Conservation (phyloP, 2,797 vertebrate species). For the Hylomyscus alleni region DNA sequence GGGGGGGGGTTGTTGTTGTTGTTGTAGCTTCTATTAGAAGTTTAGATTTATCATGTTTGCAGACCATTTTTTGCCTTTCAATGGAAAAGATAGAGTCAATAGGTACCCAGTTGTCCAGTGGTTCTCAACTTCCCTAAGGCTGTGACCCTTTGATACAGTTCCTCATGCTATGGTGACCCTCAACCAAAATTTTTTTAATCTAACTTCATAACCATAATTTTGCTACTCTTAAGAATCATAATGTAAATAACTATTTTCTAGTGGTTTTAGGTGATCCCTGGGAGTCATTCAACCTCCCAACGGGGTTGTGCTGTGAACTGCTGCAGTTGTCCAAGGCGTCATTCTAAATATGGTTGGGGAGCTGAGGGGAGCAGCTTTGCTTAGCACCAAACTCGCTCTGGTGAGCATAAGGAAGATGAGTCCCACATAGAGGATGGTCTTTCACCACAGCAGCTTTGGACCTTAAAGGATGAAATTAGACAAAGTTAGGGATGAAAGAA, state of each 20-base stretch:
- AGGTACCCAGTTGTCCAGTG: constrained; percentile 54
- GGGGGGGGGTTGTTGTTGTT: constrained; percentile 42
- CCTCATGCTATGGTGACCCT: background rate
- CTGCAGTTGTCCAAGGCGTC: constrained; percentile 60
- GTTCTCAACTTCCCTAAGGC: background rate
- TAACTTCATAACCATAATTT: background rate
- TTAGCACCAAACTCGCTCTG: constrained; percentile 51
- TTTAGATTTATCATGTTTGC: constrained; percentile 79
- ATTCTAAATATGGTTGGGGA: constrained; percentile 69
- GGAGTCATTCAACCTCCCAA: background rate
- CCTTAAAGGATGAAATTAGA: constrained; percentile 58
- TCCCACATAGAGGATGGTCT: background rate
- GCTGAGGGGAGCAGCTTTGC: constrained; percentile 69
- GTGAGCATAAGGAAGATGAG: constrained; percentile 61
- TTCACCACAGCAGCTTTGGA: constrained; percentile 15
- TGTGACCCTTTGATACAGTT: background rate
- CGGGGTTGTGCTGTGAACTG: background rate
- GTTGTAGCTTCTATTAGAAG: constrained; percentile 75
- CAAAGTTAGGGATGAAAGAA: constrained; percentile 17
- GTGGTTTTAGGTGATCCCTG: background rate
- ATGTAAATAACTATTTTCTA: background rate
- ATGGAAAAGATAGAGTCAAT: constrained; percentile 68
- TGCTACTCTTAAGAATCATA: background rate
- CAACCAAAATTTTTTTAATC: background rate
- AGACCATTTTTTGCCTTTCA: constrained; percentile 70